Evolutionary conservation across 92 coral and sea anemone species (phyloP).

Genomic region (Zoanthus solanderi): DNA sequence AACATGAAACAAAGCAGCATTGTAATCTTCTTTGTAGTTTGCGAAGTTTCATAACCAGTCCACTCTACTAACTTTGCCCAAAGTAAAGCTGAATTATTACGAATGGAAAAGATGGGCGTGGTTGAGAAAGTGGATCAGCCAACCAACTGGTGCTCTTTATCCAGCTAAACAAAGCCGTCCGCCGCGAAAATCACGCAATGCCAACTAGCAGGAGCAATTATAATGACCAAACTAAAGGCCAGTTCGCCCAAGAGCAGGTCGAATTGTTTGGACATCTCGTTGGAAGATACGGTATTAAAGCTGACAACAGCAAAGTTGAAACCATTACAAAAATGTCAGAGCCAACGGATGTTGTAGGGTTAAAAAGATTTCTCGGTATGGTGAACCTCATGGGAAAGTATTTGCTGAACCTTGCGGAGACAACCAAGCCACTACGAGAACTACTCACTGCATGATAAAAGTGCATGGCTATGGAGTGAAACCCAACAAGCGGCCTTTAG

Average conservation of each 20-base stretch:
- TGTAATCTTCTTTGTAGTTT: too few species aligned
- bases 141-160: conserved; percentile 48
- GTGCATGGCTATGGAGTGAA: conserved; percentile 25
- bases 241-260: conserved; percentile 58
- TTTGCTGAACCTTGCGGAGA: conserved; percentile 50
- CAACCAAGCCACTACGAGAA: conserved; percentile 12
- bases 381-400: conserved; percentile 73
- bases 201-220: conserved; percentile 78
- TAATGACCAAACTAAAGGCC: conserved; percentile 76
- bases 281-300: conserved; percentile 73
- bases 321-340: conserved; percentile 59
- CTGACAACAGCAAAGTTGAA: conserved; percentile 67
- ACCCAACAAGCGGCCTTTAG: conserved; percentile 18
- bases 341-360: conserved; percentile 65
- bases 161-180: conserved; percentile 72
- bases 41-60: too few species aligned
- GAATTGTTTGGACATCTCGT: conserved; percentile 79
- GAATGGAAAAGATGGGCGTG: conserved; percentile 7
- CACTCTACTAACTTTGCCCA: too few species aligned
- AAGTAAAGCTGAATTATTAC: conserved; percentile 6
- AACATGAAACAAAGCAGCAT: too few species aligned
- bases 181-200: conserved; percentile 76
- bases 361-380: conserved; percentile 72
- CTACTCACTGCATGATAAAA: neutral
- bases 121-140: conserved; percentile 4